phyloP scores from a whole-genome alignment of 2,113 vertebrate species.

The Turnix velox region DNA sequence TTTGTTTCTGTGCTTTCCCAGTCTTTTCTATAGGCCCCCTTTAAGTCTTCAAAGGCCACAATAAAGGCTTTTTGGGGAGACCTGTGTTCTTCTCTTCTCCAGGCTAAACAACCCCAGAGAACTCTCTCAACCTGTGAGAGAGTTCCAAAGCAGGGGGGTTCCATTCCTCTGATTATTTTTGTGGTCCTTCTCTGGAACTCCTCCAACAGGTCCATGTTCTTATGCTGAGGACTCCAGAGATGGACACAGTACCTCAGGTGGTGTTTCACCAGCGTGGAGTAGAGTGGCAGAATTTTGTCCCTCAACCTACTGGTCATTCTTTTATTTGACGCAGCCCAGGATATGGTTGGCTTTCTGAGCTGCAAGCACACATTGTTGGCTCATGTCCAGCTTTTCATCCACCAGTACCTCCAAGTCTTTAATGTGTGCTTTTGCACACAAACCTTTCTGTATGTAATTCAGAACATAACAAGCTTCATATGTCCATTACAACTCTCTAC shows the following conservation, averaged over 20 bases:
- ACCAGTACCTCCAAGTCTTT: not conserved
- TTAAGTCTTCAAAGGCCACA: not conserved
- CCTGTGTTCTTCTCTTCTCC: not conserved
- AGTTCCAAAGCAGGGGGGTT: not conserved
- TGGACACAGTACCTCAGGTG: not conserved
- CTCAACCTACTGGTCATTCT: not conserved
- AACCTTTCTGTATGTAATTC: not conserved
- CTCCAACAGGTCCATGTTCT: not conserved
- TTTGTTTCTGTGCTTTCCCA: not conserved
- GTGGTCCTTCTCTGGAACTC: not conserved
- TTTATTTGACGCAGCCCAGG: not conserved
- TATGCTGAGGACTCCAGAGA: not conserved
- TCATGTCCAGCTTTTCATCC: not conserved
- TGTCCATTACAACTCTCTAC: not conserved
- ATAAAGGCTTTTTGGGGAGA: not conserved
- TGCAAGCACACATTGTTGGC: not conserved
- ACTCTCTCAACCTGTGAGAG: not conserved
- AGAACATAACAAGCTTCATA: not conserved
- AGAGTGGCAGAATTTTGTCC: not conserved
- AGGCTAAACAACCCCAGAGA: not conserved
- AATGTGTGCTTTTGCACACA: not conserved
- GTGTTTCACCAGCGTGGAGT: not conserved
- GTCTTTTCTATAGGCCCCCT: not conserved
- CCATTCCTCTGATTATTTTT: not conserved
- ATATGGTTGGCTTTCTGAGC: not conserved